Percentiles rank a stretch among this genome's conserved stretches.
Conservation (phyloP, 2,113 vertebrate species). For the Donacobius atricapilla region DNA sequence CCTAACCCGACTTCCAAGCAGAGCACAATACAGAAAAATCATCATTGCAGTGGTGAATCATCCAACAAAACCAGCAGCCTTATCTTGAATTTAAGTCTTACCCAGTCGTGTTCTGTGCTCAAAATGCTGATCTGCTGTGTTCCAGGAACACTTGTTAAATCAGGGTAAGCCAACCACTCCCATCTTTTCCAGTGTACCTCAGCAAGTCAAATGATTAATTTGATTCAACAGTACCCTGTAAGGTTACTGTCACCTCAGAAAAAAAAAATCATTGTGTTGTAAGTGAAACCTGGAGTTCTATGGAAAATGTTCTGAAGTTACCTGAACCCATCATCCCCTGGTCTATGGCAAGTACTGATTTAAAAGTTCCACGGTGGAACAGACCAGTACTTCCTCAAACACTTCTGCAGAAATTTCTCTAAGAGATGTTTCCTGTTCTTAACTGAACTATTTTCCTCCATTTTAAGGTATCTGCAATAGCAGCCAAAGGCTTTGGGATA, state of each 20-base stretch:
- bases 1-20: background rate
- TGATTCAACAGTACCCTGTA: background rate
- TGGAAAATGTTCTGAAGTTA: background rate
- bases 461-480: background rate
- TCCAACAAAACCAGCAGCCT: background rate
- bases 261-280: background rate
- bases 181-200: background rate
- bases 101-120: background rate
- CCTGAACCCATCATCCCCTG: background rate
- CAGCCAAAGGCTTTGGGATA: background rate
- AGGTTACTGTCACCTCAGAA: no score
- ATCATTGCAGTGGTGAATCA: background rate
- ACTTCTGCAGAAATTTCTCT: background rate
- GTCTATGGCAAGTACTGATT: background rate
- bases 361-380: rapidly evolving
- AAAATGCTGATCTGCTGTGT: background rate
- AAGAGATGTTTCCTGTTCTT: background rate
- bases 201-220: background rate
- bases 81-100: background rate
- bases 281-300: background rate
- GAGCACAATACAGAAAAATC: background rate
- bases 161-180: background rate
- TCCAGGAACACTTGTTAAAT: background rate
- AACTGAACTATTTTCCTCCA: background rate
- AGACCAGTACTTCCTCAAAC: background rate